These are phyloP conservation scores for Cylindroiulus punctatus DNA, from an alignment of 2,888 invertebrate species.

Conservation along the genomic window DNA sequence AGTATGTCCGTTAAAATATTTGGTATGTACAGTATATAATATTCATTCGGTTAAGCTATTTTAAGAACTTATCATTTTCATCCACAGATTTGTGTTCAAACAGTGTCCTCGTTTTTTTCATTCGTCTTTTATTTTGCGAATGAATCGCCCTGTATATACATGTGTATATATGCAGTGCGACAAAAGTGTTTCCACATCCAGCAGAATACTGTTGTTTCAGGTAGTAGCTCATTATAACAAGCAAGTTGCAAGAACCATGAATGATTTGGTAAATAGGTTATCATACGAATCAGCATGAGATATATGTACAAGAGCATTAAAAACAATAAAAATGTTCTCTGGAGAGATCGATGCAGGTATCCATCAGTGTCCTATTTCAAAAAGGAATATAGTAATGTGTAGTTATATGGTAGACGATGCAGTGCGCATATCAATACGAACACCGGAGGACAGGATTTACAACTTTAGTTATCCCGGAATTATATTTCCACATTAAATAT, in stretches of 20 bases:
- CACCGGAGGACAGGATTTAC: conserved; percentile 23
- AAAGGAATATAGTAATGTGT: background rate
- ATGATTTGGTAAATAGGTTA: conserved; percentile 12
- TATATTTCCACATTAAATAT: background rate
- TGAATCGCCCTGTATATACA: background rate
- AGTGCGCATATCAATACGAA: conserved; percentile 11
- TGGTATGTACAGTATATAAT: background rate
- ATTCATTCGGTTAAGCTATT: background rate
- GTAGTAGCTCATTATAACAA: background rate
- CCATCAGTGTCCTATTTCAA: conserved; percentile 27
- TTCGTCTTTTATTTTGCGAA: background rate
- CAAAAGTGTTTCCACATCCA: background rate
- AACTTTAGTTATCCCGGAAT: conserved; percentile 5
- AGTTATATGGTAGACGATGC: background rate
- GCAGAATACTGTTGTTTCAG: background rate
- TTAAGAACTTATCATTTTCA: background rate
- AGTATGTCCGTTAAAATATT: background rate
- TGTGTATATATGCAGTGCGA: background rate
- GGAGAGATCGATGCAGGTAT: background rate
- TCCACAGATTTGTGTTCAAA: too few relatives aligned
- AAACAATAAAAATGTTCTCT: background rate
- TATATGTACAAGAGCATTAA: background rate
- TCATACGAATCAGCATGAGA: background rate
- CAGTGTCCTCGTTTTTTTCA: too few relatives aligned
- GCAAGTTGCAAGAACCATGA: background rate